Evolutionary conservation across 2,888 invertebrate species (phyloP).

Genomic region (Zygothrica quintamaculata): DNA sequence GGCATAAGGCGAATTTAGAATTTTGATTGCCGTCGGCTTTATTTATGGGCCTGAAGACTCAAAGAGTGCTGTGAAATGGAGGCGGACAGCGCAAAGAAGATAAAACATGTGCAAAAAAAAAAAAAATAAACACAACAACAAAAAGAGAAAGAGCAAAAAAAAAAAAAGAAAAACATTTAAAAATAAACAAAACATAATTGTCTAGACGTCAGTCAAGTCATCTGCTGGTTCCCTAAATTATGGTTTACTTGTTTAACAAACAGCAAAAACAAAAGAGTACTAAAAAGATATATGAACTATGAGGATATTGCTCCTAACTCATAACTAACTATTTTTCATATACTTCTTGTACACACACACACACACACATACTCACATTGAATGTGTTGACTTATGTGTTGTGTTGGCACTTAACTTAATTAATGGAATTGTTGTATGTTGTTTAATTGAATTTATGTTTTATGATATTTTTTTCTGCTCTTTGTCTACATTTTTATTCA

Average conservation of each 20-base stretch:
- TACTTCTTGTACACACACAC: too few relatives aligned
- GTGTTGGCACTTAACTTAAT: slow-evolving; percentile 29
- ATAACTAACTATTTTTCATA: background rate
- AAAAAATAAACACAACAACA: background rate
- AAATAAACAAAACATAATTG: slow-evolving; percentile 38
- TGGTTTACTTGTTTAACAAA: background rate
- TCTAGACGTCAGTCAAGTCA: slow-evolving; percentile 33
- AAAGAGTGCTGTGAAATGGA: slow-evolving; percentile 1
- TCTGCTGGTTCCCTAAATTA: slow-evolving; percentile 17
- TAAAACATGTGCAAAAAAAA: background rate
- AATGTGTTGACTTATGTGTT: slow-evolving; percentile 2
- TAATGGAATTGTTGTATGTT: slow-evolving; percentile 35
- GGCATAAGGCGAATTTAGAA: too few relatives aligned
- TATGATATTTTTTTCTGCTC: too few relatives aligned
- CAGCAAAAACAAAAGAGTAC: background rate
- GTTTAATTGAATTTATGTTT: slow-evolving; percentile 39
- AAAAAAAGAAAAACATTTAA: background rate
- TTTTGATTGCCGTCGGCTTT: slow-evolving; percentile 42
- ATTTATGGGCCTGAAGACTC: slow-evolving; percentile 7
- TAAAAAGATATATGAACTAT: background rate
- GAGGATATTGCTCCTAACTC: too few relatives aligned
- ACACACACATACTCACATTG: background rate
- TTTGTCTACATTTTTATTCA: slow-evolving; percentile 5
- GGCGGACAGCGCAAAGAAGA: slow-evolving; percentile 19
- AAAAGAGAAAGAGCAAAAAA: slow-evolving; percentile 6